Percentiles rank a stretch among this genome's conserved stretches.
Evolutionary conservation across 2,888 invertebrate species (phyloP).

Genomic region (Stenichneumon culpator): DNA sequence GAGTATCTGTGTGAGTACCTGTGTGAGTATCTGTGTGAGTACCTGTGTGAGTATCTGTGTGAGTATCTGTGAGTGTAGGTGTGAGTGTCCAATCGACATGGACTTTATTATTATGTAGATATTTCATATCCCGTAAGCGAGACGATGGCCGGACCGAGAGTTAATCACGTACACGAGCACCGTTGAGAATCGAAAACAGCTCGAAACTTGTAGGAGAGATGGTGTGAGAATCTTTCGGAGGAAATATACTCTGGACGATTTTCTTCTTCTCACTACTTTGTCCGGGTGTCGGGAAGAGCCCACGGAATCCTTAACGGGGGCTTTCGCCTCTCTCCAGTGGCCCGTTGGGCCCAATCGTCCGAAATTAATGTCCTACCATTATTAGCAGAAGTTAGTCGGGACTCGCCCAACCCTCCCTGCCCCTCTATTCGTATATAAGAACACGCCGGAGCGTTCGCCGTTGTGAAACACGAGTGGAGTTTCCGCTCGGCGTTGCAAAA

Average conservation of each 20-base stretch:
- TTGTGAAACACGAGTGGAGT: conserved; percentile 39
- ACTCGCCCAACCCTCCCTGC: conserved; percentile 28
- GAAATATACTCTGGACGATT: conserved; percentile 1
- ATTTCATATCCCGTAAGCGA: background rate
- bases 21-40: no score
- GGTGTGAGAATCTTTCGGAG: conserved; percentile 54
- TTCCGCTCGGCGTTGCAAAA: conserved; percentile 35
- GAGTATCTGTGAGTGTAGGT: no score
- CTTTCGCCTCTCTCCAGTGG: conserved; percentile 68
- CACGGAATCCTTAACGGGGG: conserved; percentile 43
- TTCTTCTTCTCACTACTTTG: conserved; percentile 22
- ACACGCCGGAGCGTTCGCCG: conserved; percentile 5
- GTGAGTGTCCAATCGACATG: no score
- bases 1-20: no score
- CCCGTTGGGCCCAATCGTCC: conserved; percentile 82
- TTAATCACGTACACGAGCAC: conserved; percentile 55
- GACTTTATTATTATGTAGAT: background rate
- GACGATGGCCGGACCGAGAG: background rate
- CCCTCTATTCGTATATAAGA: background rate
- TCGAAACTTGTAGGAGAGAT: conserved; percentile 41
- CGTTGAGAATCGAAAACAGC: conserved; percentile 61
- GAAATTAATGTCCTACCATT: conserved; percentile 83
- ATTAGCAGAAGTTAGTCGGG: conserved; percentile 83
- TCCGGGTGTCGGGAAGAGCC: conserved; percentile 46
- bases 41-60: background rate